phyloP scores from a whole-genome alignment of 2,888 invertebrate genomes.

The Carterocephalus palaemon region DNA sequence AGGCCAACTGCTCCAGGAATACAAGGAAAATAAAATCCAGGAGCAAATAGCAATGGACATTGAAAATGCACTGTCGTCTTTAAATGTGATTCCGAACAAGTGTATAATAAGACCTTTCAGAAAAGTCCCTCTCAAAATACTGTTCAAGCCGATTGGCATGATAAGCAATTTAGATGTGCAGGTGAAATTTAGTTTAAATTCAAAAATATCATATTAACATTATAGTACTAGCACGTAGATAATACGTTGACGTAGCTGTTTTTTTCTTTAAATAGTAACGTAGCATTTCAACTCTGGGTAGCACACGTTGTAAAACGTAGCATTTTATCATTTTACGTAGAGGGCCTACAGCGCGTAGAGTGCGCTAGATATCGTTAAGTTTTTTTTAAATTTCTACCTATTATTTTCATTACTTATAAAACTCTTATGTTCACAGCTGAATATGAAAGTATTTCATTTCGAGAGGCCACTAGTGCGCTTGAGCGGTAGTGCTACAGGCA shows the following conservation, averaged over 20 bases:
- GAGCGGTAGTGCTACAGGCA: constrained; percentile 67
- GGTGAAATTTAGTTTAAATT: constrained; percentile 37
- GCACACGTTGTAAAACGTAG: no score
- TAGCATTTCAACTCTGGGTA: no score
- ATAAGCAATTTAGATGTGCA: constrained; percentile 63
- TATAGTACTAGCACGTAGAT: no score
- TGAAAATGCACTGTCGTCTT: constrained; percentile 58
- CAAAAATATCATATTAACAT: no score
- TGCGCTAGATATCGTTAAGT: no score
- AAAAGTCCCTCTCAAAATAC: constrained; percentile 64
- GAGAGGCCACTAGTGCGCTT: constrained; percentile 61
- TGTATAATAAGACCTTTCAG: constrained; percentile 55
- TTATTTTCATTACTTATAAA: not conserved
- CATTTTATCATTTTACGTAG: no score
- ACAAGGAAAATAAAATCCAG: constrained; percentile 53
- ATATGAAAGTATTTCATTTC: constrained; percentile 61
- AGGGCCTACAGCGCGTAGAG: no score
- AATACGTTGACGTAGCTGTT: no score
- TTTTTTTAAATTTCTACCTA: not conserved
- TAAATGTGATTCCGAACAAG: constrained; percentile 62
- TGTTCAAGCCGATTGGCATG: constrained; percentile 66
- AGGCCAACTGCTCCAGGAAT: constrained; percentile 56
- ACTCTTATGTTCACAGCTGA: constrained; percentile 49
- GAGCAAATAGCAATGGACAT: constrained; percentile 61
- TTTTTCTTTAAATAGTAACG: no score